These are phyloP conservation scores for Sinocyclocheilus anshuiensis DNA, from an alignment of 2,113 vertebrate genomes.

Conservation along the genomic window DNA sequence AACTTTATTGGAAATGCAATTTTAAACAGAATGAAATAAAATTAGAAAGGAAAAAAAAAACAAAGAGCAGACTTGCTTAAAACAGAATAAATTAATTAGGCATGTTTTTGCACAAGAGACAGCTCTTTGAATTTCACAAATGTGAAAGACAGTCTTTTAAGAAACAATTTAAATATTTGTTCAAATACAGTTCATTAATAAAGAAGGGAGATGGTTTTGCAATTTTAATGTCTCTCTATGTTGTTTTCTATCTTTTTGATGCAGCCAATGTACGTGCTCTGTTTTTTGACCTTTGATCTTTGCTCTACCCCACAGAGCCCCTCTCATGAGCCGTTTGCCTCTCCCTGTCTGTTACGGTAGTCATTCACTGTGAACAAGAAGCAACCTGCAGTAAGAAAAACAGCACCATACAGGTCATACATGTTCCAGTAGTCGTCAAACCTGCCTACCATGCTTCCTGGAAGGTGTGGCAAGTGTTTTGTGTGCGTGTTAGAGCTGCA, in stretches of 20 bases:
- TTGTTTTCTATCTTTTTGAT: conserved; percentile 56
- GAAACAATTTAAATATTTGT: conserved; percentile 27
- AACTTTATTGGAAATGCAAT: background rate
- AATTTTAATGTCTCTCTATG: conserved; percentile 27
- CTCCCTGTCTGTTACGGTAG: conserved; percentile 78
- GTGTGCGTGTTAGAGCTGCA: background rate
- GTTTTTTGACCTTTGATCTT: conserved; percentile 37
- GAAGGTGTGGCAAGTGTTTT: background rate
- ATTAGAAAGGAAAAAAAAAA: background rate
- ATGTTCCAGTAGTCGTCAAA: conserved; percentile 80
- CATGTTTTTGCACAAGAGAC: conserved; percentile 4
- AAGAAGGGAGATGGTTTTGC: background rate
- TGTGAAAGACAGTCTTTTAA: background rate
- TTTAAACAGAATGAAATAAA: background rate
- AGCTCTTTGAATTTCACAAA: conserved; percentile 7
- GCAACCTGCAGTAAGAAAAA: conserved; percentile 71
- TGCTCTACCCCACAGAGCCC: conserved; percentile 32
- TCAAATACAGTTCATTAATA: conserved; percentile 35
- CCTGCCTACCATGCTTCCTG: conserved; percentile 78
- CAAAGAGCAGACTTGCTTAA: background rate
- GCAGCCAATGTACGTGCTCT: background rate
- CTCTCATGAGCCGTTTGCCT: conserved; percentile 53
- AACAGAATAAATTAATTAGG: conserved; percentile 34
- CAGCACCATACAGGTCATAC: conserved; percentile 79
- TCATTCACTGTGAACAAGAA: conserved; percentile 83